phyloP scores from a whole-genome alignment of 1,140 invertebrate species.

The Drosophila neocordata region DNA sequence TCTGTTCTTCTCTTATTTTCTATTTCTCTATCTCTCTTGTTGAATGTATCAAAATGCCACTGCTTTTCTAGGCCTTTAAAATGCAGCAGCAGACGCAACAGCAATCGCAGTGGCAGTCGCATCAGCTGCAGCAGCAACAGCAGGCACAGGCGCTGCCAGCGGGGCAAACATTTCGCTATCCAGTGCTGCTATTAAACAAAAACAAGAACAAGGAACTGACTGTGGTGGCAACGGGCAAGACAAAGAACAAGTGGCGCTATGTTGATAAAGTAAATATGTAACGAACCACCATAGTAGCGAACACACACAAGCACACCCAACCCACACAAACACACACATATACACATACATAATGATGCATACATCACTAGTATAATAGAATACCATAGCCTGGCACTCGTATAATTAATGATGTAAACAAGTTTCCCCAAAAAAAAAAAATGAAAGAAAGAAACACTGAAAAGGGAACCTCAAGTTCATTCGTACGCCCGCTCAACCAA shows the following conservation, averaged over 20 bases:
- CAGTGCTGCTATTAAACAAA: constrained; percentile 79
- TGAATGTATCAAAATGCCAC: constrained; percentile 37
- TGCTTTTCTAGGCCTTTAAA: constrained; percentile 75
- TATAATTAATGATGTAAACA: constrained; percentile 61
- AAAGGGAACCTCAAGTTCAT: constrained; percentile 39
- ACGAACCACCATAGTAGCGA: constrained; percentile 11
- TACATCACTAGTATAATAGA: constrained; percentile 30
- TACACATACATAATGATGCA: constrained; percentile 15
- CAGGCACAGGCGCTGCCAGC: constrained; percentile 43
- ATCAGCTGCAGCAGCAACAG: constrained; percentile 25
- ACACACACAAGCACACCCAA: constrained; percentile 20
- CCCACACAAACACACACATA: constrained; percentile 36
- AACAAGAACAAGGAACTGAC: constrained; percentile 81
- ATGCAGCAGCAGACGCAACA: constrained; percentile 45
- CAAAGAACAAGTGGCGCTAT: constrained; percentile 82
- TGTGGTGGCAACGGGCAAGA: constrained; percentile 79
- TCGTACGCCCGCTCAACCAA: background rate
- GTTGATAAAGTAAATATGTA: constrained; percentile 82
- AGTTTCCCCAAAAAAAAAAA: constrained; percentile 38
- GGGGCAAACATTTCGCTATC: constrained; percentile 78
- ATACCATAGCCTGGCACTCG: constrained; percentile 38
- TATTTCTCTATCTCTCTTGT: constrained; percentile 17
- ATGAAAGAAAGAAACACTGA: constrained; percentile 18
- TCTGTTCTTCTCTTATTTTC: constrained; percentile 3
- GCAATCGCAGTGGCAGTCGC: constrained; percentile 31